These are phyloP conservation scores for Chorisops tibialis DNA, from an alignment of 2,888 invertebrate species.

Conservation along the genomic window DNA sequence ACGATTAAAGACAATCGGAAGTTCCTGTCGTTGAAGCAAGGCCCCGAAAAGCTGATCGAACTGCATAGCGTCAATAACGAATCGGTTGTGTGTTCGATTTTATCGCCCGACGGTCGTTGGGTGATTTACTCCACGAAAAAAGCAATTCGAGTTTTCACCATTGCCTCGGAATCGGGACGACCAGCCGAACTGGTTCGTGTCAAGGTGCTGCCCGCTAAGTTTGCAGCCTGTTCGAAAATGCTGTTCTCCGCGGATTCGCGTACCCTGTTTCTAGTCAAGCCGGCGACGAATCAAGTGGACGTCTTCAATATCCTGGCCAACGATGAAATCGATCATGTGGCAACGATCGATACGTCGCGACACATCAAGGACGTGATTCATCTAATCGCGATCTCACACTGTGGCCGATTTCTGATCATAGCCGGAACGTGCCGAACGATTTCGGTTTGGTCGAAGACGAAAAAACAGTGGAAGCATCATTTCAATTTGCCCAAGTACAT, in stretches of 20 bases:
- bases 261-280: slow-evolving; percentile 51
- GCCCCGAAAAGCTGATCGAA: slow-evolving; percentile 66
- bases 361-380: slow-evolving; percentile 58
- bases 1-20: slow-evolving; percentile 31
- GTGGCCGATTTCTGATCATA: slow-evolving; percentile 63
- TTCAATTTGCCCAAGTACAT: slow-evolving; percentile 68
- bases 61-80: slow-evolving; percentile 64
- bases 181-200: slow-evolving; percentile 44
- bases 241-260: slow-evolving; percentile 51
- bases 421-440: slow-evolving; percentile 66
- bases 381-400: slow-evolving; percentile 54
- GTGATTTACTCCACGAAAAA: slow-evolving; percentile 72
- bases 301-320: slow-evolving; percentile 49
- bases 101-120: slow-evolving; percentile 69
- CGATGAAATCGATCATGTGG: slow-evolving; percentile 44
- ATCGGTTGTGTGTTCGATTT: slow-evolving; percentile 65
- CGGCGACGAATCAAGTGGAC: slow-evolving; percentile 46
- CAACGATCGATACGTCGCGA: slow-evolving; percentile 47
- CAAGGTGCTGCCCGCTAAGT: slow-evolving; percentile 47
- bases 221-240: slow-evolving; percentile 47
- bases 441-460: slow-evolving; percentile 59
- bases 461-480: slow-evolving; percentile 50
- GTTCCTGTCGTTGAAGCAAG: slow-evolving; percentile 41
- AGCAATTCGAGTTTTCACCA: slow-evolving; percentile 60
- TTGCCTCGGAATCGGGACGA: slow-evolving; percentile 37